phyloP scores from a whole-genome alignment of 2,888 invertebrate genomes.

The Stenichneumon culpator region DNA sequence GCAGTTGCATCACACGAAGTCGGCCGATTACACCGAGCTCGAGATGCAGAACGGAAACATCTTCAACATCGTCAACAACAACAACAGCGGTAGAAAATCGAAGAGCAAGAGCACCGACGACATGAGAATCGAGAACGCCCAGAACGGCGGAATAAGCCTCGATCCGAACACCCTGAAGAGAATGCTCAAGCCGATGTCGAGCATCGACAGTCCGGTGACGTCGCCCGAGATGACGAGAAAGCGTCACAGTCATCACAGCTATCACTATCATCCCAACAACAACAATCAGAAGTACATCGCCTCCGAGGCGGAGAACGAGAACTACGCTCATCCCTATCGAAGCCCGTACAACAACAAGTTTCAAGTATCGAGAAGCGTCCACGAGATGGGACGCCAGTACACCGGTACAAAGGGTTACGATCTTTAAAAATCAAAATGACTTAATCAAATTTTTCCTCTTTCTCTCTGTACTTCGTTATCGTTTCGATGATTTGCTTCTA shows the following conservation, averaged over 20 bases:
- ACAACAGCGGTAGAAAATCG: constrained; percentile 87
- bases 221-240: constrained; percentile 96
- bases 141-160: constrained; percentile 86
- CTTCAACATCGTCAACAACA: constrained; percentile 84
- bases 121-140: constrained; percentile 87
- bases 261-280: constrained; percentile 83
- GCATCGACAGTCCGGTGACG: constrained; percentile 95
- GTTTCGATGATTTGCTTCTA: not conserved
- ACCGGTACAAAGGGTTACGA: constrained; percentile 77
- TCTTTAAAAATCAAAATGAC: constrained; percentile 46
- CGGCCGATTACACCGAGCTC: constrained; percentile 87
- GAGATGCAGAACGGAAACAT: constrained; percentile 84
- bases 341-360: constrained; percentile 82
- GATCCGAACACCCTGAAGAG: constrained; percentile 96
- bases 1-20: constrained; percentile 85
- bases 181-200: constrained; percentile 97
- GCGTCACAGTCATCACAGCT: constrained; percentile 89
- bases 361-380: constrained; percentile 88
- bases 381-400: constrained; percentile 89
- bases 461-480: not conserved
- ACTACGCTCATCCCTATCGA: constrained; percentile 81
- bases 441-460: constrained; percentile 37
- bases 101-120: constrained; percentile 97
- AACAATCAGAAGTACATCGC: constrained; percentile 87
- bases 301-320: constrained; percentile 85